Evolutionary conservation across 1,140 invertebrate genomes (phyloP).

Genomic region (Melanaphis sacchari): DNA sequence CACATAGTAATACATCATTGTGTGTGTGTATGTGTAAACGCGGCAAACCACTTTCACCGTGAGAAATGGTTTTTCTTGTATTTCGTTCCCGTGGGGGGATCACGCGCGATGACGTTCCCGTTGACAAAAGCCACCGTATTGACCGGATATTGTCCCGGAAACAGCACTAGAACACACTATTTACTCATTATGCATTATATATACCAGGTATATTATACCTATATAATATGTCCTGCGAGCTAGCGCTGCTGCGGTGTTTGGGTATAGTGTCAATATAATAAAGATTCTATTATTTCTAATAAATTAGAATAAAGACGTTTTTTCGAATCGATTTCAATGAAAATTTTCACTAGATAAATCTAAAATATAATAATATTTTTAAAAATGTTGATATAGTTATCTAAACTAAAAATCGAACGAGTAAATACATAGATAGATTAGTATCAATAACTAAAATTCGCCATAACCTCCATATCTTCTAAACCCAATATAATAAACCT

Average conservation of each 20-base stretch:
- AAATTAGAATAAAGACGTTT: not conserved
- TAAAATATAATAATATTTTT: not conserved
- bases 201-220: not conserved
- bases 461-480: too few relatives aligned
- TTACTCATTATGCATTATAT: not conserved
- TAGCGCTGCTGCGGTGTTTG: not conserved
- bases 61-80: constrained; percentile 34
- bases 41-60: not conserved
- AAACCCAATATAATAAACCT: too few relatives aligned
- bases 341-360: not conserved
- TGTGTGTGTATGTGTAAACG: not conserved
- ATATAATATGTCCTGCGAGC: not conserved
- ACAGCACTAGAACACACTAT: not conserved
- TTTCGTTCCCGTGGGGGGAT: not conserved
- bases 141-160: constrained; percentile 23
- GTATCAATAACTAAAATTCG: too few relatives aligned
- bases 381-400: too few relatives aligned
- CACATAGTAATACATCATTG: not conserved
- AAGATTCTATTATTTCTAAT: not conserved
- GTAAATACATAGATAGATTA: too few relatives aligned
- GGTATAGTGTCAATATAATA: not conserved
- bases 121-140: constrained; percentile 14
- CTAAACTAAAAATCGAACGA: too few relatives aligned
- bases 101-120: not conserved
- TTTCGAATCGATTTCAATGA: not conserved